phyloP scores from a whole-genome alignment of 2,113 vertebrate genomes.

The Oreochromis niloticus region DNA sequence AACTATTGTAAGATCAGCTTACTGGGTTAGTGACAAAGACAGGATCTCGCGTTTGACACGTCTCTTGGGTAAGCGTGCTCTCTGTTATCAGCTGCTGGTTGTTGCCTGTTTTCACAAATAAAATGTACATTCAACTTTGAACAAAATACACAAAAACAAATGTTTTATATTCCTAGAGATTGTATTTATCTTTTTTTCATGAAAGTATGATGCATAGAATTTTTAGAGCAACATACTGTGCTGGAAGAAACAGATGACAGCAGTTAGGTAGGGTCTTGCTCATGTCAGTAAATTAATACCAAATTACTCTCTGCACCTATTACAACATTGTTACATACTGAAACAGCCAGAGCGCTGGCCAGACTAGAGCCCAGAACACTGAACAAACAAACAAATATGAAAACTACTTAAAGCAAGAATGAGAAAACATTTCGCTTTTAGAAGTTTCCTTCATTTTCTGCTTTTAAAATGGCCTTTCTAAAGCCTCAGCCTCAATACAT shows the following conservation, averaged over 20 bases:
- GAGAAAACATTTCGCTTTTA: background rate
- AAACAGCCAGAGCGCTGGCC: background rate
- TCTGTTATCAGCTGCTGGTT: conserved; percentile 14
- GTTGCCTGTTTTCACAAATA: background rate
- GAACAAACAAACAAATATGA: background rate
- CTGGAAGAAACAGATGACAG: background rate
- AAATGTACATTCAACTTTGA: fast-evolving
- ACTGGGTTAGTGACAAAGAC: fast-evolving
- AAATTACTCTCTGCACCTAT: background rate
- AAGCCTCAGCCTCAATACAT: fast-evolving
- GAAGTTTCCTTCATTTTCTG: background rate
- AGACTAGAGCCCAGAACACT: background rate
- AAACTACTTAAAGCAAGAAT: background rate
- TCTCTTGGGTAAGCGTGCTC: background rate
- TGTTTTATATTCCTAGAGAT: background rate
- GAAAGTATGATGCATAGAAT: background rate
- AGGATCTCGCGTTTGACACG: conserved; percentile 50
- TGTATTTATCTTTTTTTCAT: background rate
- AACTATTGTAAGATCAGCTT: background rate
- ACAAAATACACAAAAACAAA: background rate
- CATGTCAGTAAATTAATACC: background rate
- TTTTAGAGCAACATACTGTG: background rate
- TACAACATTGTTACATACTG: background rate
- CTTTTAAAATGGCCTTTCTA: background rate
- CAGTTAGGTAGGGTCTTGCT: background rate